A percentile compares a stretch with the other conserved stretches of the same genome.
Evolutionary conservation across 2,888 invertebrate genomes (phyloP).

Genomic region (Hyles lineata): DNA sequence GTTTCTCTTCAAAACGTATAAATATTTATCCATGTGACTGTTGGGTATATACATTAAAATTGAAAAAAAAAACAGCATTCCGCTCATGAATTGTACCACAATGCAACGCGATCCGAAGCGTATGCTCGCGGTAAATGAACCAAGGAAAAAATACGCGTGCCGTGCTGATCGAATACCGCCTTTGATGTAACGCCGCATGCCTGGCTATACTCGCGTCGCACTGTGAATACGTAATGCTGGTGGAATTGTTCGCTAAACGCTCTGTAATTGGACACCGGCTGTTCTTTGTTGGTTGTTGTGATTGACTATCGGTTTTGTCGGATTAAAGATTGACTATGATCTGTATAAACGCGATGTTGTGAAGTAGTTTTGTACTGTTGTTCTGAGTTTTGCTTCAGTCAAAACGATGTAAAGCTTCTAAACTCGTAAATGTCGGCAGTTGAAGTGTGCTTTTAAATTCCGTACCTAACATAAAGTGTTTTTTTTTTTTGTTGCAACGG

Average conservation of each 20-base stretch:
- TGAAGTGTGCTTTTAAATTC: too few relatives aligned
- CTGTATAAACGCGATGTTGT: neutral
- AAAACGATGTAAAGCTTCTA: too few relatives aligned
- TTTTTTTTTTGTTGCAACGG: too few relatives aligned
- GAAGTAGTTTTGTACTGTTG: neutral
- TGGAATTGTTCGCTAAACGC: constrained; percentile 68
- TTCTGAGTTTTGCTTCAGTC: neutral
- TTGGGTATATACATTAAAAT: neutral
- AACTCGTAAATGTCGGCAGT: too few relatives aligned
- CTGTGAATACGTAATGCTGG: constrained; percentile 70
- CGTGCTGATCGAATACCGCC: constrained; percentile 70
- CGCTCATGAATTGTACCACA: constrained; percentile 37
- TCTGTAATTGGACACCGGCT: constrained; percentile 59
- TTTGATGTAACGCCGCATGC: constrained; percentile 64
- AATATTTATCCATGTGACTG: too few relatives aligned
- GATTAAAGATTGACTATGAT: neutral
- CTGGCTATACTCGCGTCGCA: constrained; percentile 62
- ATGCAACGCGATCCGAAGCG: constrained; percentile 51
- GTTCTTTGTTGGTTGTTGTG: constrained; percentile 47
- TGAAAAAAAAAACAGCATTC: neutral
- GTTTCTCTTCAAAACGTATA: too few relatives aligned
- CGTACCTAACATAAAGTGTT: too few relatives aligned
- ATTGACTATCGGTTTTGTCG: constrained; percentile 39
- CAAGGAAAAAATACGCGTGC: constrained; percentile 68
- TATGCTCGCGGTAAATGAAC: constrained; percentile 72